Evolutionary conservation across 2,797 vertebrate species (phyloP).

Genomic region (Pantherophis vulpinus): DNA sequence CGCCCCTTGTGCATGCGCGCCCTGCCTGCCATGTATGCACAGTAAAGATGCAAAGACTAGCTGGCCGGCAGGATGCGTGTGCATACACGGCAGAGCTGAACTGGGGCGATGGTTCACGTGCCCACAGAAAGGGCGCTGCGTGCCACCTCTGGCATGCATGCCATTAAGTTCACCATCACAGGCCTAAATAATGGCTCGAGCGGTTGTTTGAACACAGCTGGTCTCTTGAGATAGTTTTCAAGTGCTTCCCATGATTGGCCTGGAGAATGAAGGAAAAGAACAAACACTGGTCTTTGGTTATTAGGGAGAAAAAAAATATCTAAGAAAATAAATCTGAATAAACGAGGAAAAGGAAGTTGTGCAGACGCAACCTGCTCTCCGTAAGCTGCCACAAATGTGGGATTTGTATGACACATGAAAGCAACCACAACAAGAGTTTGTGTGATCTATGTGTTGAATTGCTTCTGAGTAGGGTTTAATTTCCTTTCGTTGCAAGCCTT

Average conservation of each 20-base stretch:
- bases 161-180: too few relatives aligned
- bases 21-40: rapidly evolving
- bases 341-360: neutral
- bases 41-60: too few relatives aligned
- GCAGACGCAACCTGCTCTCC: neutral
- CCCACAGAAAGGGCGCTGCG: too few relatives aligned
- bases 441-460: neutral
- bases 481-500: neutral
- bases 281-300: neutral
- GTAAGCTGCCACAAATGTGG: neutral
- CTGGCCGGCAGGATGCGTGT: too few relatives aligned
- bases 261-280: neutral
- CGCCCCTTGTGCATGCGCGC: too few relatives aligned
- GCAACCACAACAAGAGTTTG: neutral
- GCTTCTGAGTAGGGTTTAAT: neutral
- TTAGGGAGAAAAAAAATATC: neutral
- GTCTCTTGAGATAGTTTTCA: neutral
- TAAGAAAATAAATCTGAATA: neutral
- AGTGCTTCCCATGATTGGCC: neutral
- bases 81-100: too few relatives aligned
- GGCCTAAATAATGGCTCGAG: neutral
- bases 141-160: too few relatives aligned
- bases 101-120: too few relatives aligned
- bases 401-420: neutral
- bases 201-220: neutral